Evolutionary conservation across 2,113 vertebrate genomes (phyloP).

Genomic region (Thermophis baileyi): DNA sequence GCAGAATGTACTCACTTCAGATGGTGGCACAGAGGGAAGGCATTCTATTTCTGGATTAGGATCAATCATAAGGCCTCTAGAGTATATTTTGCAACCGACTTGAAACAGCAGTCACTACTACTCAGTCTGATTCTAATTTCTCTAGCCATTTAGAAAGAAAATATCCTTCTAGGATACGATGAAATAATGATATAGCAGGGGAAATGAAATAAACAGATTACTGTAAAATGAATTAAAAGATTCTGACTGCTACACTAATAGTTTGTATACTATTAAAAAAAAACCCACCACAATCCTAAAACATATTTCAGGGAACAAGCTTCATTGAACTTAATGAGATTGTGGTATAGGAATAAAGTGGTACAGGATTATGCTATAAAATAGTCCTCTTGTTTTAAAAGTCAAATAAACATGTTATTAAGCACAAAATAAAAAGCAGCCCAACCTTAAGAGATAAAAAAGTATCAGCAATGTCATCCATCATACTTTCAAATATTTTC

Average conservation of each 20-base stretch:
- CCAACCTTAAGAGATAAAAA: neutral
- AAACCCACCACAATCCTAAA: neutral
- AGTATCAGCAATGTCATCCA: neutral
- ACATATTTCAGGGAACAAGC: neutral
- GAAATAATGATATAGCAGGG: neutral
- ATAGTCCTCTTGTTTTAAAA: neutral
- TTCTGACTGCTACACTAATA: neutral
- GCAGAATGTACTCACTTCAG: neutral
- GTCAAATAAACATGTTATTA: neutral
- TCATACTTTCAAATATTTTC: neutral
- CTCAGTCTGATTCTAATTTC: neutral
- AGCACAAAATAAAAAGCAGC: neutral
- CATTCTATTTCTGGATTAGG: neutral
- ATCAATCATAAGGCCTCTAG: neutral
- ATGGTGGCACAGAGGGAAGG: neutral
- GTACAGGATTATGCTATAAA: neutral
- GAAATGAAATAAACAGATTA: neutral
- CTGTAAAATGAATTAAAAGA: neutral
- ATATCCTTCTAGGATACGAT: neutral
- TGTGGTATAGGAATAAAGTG: neutral
- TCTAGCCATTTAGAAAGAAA: neutral
- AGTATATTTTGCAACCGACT: neutral
- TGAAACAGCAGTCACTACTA: neutral
- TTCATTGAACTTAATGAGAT: neutral
- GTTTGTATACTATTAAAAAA: neutral